Evolutionary conservation across 2,113 vertebrate genomes (phyloP), one percentile per base, ranked within the genome.

Genomic region (Hypomesus transpacificus): DNA sequence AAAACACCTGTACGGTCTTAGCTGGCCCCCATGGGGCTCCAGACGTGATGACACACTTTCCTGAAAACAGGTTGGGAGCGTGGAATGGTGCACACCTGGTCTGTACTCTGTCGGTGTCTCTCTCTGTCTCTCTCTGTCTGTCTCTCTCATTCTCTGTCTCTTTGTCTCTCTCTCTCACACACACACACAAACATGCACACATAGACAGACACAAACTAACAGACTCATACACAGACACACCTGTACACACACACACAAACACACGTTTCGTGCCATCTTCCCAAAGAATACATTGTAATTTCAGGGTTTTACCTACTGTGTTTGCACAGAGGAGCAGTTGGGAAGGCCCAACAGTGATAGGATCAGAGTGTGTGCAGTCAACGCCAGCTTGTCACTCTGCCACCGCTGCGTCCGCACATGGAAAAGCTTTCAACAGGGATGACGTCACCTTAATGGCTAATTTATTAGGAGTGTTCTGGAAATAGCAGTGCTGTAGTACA

Each of bases 51-150:
- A 87, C 85, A 89, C 89, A 84, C 80, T 89, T 90, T 82, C 54
- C 46, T 80, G 69, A 78, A 84, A 75, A 62, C 70, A 80, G 76
- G 81, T 82, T 72, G 11, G 65, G 70, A 65, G 66, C 18, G 54
- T 56, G 79, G 78, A 84, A 82, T 69, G 84, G 77, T 74, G 80
- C 84, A 88, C 89, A 91, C 84, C 89, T 91, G 90, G 82, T 89
- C 75, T 28, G 3, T 14, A 14, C 58, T 34, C 31, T 34, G 31
- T 4, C 53, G 8, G 53, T 14, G 31, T 4, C 31, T 34, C 31
- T 34, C 31, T 34, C 31, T 34, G 4, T 34, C 31, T 34, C 31
- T 34, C 31, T 34, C 53, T 54, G 14, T 3, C 31, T 31, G 31
- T 3, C 31, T 34, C 5, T 34, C 31, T 34, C 31, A n/a, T n/a